Evolutionary conservation across 2,113 vertebrate species (phyloP), one percentile per base, ranked within the genome.

Genomic region (Austrofundulus limnaeus): DNA sequence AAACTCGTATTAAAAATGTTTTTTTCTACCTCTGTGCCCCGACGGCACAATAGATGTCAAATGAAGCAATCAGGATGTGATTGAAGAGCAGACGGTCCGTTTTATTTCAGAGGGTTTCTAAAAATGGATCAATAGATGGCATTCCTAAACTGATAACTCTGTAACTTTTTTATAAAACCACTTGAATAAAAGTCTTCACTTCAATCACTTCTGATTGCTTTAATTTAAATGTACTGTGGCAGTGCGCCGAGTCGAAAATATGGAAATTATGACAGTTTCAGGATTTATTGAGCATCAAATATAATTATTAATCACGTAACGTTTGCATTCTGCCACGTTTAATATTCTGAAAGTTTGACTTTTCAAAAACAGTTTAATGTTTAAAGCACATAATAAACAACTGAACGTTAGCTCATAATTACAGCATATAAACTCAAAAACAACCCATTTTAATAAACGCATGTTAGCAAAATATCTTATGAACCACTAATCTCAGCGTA

Each of bases 141-240:
- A 28, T 53, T 42, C 34, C 28, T 48, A 14, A 52, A 28, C 38
- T 42, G 16, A 42, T 16, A 14, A 61, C 4, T 28, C 10, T n/a
- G 15, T 25, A 25, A 25, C 17, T 42, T 42, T 37, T 39, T 20
- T 14, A 19, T 50, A 23, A 42, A 41, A 31, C 23, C 10, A 16
- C 14, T 21, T 64, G 38, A 53, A 64, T 53, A 20, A 25, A 42
- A 31, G 47, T 41, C 34, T 61, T 39, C 39, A 43, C 14, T 43
- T 43, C 31, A 61, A 61, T 61, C 46, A 24, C 59, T 62, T 21
- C 39, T 53, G 24, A 64, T 43, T 64, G 49, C 23, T 43, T 45
- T 23, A 14, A 34, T 61, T 61, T 11, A 48, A 48, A 37, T 20
- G 12, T 25, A 13, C 9, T 10, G n/a, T 43, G 25, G 13, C 24